Evolutionary conservation across 2,888 invertebrate species (phyloP).

Genomic region (Amphiduros pacificus): DNA sequence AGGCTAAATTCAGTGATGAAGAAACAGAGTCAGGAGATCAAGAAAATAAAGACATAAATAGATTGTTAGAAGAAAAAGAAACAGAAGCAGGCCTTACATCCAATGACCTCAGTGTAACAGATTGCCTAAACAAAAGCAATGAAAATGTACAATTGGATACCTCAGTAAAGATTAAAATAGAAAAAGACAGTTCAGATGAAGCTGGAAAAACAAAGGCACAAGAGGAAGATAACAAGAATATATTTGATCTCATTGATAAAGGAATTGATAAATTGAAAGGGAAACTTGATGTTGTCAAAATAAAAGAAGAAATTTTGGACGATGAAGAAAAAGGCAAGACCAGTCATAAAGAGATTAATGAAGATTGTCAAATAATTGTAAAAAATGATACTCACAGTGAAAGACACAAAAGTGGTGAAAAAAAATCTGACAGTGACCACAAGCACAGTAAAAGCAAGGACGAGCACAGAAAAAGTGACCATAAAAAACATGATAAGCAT

Average conservation of each 20-base stretch:
- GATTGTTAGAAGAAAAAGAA: not conserved
- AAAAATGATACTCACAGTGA: not conserved
- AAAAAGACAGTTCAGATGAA: not conserved
- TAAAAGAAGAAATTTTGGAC: no score
- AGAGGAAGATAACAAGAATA: not conserved
- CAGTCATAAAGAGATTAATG: not conserved
- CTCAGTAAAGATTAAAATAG: not conserved
- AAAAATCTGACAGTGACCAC: not conserved
- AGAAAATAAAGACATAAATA: not conserved
- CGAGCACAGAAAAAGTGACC: not conserved
- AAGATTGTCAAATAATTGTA: not conserved
- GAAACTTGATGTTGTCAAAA: no score
- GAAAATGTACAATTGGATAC: not conserved
- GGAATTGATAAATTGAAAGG: not conserved
- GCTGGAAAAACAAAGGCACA: not conserved
- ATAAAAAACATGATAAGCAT: not conserved
- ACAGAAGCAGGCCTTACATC: not conserved
- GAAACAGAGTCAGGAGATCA: no score
- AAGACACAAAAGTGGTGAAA: not conserved
- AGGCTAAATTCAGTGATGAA: constrained; percentile 22
- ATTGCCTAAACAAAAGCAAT: no score
- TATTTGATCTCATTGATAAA: not conserved
- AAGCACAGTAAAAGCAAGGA: not conserved
- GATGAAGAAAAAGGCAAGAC: not conserved
- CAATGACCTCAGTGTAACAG: not conserved